Evolutionary conservation across 2,797 vertebrate species (phyloP).

Genomic region (Steatocranus sp.): DNA sequence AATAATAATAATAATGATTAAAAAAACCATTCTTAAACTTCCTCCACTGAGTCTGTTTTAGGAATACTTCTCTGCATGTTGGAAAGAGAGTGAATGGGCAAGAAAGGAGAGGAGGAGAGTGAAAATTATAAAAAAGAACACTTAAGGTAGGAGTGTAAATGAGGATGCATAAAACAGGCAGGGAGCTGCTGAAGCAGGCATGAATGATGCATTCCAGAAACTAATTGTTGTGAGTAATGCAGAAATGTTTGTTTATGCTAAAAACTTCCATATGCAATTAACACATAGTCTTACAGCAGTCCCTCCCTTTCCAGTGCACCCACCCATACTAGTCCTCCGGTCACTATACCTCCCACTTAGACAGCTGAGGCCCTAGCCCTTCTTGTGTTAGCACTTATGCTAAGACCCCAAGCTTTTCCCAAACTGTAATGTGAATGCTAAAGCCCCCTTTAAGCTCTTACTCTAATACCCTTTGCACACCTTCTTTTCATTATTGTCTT

Average conservation of each 20-base stretch:
- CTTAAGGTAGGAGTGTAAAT: slow-evolving; percentile 22
- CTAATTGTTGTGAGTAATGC: slow-evolving; percentile 49
- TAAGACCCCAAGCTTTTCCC: slow-evolving; percentile 34
- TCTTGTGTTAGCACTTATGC: slow-evolving; percentile 48
- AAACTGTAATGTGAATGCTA: not conserved
- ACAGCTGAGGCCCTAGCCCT: slow-evolving; percentile 39
- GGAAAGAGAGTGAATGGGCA: slow-evolving; percentile 57
- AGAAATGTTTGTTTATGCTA: slow-evolving; percentile 43
- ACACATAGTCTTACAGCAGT: slow-evolving; percentile 38
- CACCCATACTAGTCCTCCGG: slow-evolving; percentile 41
- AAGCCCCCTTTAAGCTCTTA: slow-evolving; percentile 14
- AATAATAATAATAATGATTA: slow-evolving; percentile 44
- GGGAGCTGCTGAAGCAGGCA: slow-evolving; percentile 27
- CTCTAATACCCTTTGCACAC: slow-evolving; percentile 6
- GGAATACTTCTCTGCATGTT: slow-evolving; percentile 44
- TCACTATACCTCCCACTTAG: slow-evolving; percentile 58
- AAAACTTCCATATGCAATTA: slow-evolving; percentile 61
- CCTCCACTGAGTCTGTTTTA: slow-evolving; percentile 54
- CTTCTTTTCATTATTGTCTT: slow-evolving; percentile 16
- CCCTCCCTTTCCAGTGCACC: slow-evolving; percentile 36
- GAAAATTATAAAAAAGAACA: slow-evolving; percentile 17
- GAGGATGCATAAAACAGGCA: slow-evolving; percentile 34
- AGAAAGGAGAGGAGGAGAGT: not conserved
- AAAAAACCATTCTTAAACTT: slow-evolving; percentile 59
- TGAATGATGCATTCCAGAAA: slow-evolving; percentile 29